Base-by-base conservation (phyloP, 2,797 vertebrate genomes). In the Loris lydekkerianus region DNA sequence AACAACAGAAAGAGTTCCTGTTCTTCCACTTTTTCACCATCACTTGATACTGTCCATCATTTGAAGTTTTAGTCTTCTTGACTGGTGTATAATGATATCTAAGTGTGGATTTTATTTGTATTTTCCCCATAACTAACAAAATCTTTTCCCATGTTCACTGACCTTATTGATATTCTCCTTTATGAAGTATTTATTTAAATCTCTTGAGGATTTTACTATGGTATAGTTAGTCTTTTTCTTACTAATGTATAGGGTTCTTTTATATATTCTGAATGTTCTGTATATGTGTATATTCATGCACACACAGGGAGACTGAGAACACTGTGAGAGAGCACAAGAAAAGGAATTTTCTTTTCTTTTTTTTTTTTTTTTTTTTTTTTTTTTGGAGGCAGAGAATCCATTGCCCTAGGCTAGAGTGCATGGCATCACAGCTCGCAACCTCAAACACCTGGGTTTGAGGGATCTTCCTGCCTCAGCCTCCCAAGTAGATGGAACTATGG, bases 111-210 rank as follows among this genome's bases (percentile, higher is more conserved):
- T 72, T 65, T 25, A 72, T 78, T 37, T 72, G 72, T 34, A 89
- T 72, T 49, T 83, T 53, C 58, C 29, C 61, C 43, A 63, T 43
- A 65, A 90, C 56, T 83, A 77, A 95, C 43, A 23, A 95, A 72
- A 72, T 4, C 5, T 85, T n/a, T 58, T 89, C 56, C 46, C 43
- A 78, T 46, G n/a, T 85, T 83, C 34, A 82, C n/a, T 83, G 49
- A 92, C 17, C 10, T 56, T 72, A 31, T 8, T 60, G 73, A 72
- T 21, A 63, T 34, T 34, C 21, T 53, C 40, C 82, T 76, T 69
- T 21, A 0, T 89, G 61, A 84, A 84, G 34, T 78, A 25, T 25
- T 78, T 89, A 63, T 18, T 40, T 29, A 95, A 95, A 6, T 67
- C 46, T 91, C 77, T 63, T 83, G 21, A 31, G 15, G 13, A 56